Base-by-base conservation (phyloP, 2,797 vertebrate genomes). In the Sternarchorhynchus goeldii region DNA sequence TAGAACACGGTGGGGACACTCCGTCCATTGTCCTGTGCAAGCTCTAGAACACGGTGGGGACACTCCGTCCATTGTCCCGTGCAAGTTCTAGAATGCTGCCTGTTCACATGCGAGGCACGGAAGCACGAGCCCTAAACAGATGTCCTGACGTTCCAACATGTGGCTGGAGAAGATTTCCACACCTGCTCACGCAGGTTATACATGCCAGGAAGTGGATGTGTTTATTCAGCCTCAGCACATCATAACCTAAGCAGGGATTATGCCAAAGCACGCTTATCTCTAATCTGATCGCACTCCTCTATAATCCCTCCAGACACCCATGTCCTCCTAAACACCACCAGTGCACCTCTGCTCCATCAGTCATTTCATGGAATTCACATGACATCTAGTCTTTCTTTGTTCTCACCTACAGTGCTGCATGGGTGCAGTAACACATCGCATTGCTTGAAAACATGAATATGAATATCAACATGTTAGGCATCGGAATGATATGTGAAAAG, bases 211-310 rank as follows among this genome's bases (percentile, higher is more conserved):
- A 78, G 63, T 76, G n/a, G 82, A 82, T 76, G 50, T 31, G 63
- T 83, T 81, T 64, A 57, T 76, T 79, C 62, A 57, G 36, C 67
- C 32, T 73, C 8, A 14, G 41, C 17, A 6, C 14, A 64, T 32
- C 66, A 79, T 64, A 70, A 79, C 83, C 64, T 68, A 76, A 75
- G 73, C 80, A 66, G 74, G 79, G 85, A 84, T 86, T 84, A 75
- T 63, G 78, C 64, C 78, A 81, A 82, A 56, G 45, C 32, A 74
- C 63, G 53, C 71, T 20, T 55, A 31, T 67, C 71, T 70, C 64
- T 74, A 58, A 58, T 63, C 72, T 75, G 73, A 70, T 67, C 74
- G 50, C 65, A 75, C 76, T 77, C 32, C 59, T 72, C 53, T 65
- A 31, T 53, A 76, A 81, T 81, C 69, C 76, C 82, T 53, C 21